Base-by-base conservation (phyloP, 1,140 invertebrate genomes). In the Triops cancriformis region DNA sequence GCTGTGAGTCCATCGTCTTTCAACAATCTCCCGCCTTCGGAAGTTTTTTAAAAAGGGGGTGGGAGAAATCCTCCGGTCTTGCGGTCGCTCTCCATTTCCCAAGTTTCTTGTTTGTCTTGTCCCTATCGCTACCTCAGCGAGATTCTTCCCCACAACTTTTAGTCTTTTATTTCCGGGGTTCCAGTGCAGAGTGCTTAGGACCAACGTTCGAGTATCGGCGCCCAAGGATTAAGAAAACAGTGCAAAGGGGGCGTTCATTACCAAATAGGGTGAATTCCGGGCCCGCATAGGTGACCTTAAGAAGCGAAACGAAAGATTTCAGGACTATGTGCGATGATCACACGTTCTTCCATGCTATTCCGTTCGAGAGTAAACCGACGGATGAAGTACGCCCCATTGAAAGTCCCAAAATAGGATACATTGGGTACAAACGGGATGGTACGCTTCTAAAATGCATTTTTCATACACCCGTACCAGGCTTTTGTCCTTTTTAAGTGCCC, bases 401-500 rank as follows among this genome's bases (percentile, higher is more conserved):
- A 23, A 64, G 51, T 23, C 51, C 51, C 51, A 64, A 64, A 64
- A 64, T 64, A 64, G 51, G 51, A 18, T 64, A 64, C 51, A 64
- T 64, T 64, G 51, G 51, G 6, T 64, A 64, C 23, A 64, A 64
- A 23, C 51, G 51, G 1, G 51, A 64, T 23, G 51, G 51, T 64
- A 64, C 10, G 51, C 51, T 64, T 23, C 43, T 23, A 23, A 64
- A 12, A 64, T 2, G 14, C 14, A 64, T 1, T 64, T 37, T 37
- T 64, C 10, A 18, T 64, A 64, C 23, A n/a, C n/a, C n/a, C n/a
- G n/a, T n/a, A n/a, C n/a, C n/a, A n/a, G 14, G 14, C 14, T 0
- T 23, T 64, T 64, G 14, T 64, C n/a, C 51, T 64, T 23, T 64
- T 64, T 64, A n/a, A 64, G 23, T 18, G 18, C 18, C 51, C 14